A percentile compares a stretch with the other conserved stretches of the same genome.
phyloP scores from a whole-genome alignment of 2,113 vertebrate genomes.

The Nothobranchius kuhntae region DNA sequence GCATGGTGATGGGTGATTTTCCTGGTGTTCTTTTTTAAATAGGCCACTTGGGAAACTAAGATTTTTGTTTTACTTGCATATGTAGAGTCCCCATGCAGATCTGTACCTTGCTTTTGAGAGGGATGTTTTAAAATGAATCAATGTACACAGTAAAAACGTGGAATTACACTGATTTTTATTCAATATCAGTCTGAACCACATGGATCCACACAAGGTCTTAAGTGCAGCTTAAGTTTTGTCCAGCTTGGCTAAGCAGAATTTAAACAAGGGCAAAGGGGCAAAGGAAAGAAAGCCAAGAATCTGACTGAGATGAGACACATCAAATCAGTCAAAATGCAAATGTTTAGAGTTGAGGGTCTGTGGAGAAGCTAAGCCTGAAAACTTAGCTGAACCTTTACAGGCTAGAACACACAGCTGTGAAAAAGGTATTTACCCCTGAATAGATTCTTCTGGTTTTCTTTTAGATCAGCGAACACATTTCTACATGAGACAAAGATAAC shows the following conservation, averaged over 20 bases:
- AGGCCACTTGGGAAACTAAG: slow-evolving; percentile 6
- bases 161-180: slow-evolving; percentile 21
- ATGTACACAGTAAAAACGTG: slow-evolving; percentile 18
- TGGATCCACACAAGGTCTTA: slow-evolving; percentile 21
- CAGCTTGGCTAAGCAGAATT: slow-evolving; percentile 28
- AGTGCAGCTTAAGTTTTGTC: slow-evolving; percentile 13
- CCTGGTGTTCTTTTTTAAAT: not conserved
- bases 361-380: not conserved
- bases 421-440: too few relatives aligned
- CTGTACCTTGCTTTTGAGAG: slow-evolving; percentile 2
- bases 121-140: slow-evolving; percentile 27
- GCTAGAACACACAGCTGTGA: not conserved
- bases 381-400: not conserved
- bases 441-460: too few relatives aligned
- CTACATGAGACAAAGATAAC: too few relatives aligned
- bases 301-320: slow-evolving; percentile 12
- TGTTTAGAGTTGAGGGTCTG: not conserved
- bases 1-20: not conserved
- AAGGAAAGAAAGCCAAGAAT: not conserved
- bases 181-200: slow-evolving; percentile 12
- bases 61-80: slow-evolving; percentile 11
- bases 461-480: too few relatives aligned
- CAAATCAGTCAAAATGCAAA: slow-evolving; percentile 4
- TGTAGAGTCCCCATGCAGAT: not conserved
- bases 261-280: slow-evolving; percentile 11